Conservation (phyloP, 2,113 vertebrate species). For the Hippopotamus amphibius region DNA sequence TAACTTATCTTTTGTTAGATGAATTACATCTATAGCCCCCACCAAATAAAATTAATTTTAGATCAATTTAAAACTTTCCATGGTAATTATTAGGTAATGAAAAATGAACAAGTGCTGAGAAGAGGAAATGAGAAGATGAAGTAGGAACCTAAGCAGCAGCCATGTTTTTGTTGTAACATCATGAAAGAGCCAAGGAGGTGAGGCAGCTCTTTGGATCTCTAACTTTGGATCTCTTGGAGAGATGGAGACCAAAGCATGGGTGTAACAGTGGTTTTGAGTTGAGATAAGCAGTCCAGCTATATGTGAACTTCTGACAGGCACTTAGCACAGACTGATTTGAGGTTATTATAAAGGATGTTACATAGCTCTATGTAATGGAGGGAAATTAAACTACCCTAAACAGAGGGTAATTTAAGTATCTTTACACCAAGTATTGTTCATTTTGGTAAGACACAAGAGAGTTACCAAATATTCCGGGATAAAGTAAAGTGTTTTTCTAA, state of each 20-base stretch:
- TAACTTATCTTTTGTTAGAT: neutral
- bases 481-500: neutral
- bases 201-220: neutral
- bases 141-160: accelerated
- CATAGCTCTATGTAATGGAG: neutral
- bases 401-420: neutral
- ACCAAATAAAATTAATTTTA: neutral
- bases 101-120: neutral
- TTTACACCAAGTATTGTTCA: neutral
- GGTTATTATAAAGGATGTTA: neutral
- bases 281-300: neutral
- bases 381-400: neutral
- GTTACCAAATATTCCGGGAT: neutral
- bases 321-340: neutral
- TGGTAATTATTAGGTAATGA: neutral
- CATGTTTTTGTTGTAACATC: neutral
- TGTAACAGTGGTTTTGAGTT: neutral
- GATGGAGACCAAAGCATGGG: accelerated
- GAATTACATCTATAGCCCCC: neutral
- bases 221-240: neutral
- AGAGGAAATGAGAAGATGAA: neutral
- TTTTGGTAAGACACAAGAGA: neutral
- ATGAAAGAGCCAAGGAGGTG: neutral
- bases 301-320: neutral
- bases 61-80: neutral